phyloP scores from a whole-genome alignment of 2,888 invertebrate genomes.

The Antheraea assamensis region DNA sequence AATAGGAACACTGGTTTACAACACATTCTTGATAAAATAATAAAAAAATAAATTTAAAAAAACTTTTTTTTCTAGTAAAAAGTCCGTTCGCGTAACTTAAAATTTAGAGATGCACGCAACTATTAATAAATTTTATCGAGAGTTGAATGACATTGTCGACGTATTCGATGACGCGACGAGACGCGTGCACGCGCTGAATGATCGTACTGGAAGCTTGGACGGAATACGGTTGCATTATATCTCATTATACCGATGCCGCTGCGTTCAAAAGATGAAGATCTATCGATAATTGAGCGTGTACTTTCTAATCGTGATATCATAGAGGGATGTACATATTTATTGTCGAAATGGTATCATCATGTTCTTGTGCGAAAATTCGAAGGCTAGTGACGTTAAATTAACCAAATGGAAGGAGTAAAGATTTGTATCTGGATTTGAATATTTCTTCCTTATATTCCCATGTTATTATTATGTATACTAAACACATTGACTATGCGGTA shows the following conservation, averaged over 20 bases:
- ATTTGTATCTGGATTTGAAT: no score
- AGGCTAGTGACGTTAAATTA: no score
- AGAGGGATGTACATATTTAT: background rate
- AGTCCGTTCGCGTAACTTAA: background rate
- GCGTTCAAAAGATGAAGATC: constrained; percentile 21
- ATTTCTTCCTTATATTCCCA: no score
- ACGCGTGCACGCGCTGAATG: constrained; percentile 43
- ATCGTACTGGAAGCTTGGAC: constrained; percentile 49
- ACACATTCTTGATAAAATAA: background rate
- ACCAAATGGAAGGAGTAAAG: no score
- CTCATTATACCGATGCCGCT: constrained; percentile 28
- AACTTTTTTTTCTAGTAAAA: constrained; percentile 7
- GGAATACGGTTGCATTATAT: constrained; percentile 55
- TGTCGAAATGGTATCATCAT: background rate
- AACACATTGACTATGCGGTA: no score
- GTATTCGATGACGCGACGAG: constrained; percentile 19
- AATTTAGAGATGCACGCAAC: constrained; percentile 21
- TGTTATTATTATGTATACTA: no score
- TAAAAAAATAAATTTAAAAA: background rate
- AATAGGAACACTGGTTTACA: background rate
- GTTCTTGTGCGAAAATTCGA: background rate
- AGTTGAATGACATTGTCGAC: constrained; percentile 35
- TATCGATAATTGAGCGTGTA: constrained; percentile 15
- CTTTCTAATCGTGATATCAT: background rate
- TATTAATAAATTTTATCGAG: constrained; percentile 28